Percentiles rank a stretch among this genome's conserved stretches.
Evolutionary conservation across 2,113 vertebrate genomes (phyloP).

Genomic region (Plecturocebus donacophilus): DNA sequence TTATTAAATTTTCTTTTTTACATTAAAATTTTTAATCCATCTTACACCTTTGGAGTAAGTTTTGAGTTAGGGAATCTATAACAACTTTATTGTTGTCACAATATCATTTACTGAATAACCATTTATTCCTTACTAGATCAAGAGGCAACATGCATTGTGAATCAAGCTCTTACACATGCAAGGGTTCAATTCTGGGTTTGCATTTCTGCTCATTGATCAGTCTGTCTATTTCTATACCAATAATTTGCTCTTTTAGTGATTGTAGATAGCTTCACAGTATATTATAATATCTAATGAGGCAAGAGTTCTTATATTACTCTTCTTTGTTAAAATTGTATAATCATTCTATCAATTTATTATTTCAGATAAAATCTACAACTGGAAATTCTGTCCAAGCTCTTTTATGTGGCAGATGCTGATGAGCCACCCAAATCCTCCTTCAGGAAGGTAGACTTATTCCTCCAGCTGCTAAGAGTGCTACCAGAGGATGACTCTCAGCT

Average conservation of each 20-base stretch:
- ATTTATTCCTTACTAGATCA: not conserved
- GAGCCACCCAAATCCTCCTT: not conserved
- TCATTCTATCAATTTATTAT: not conserved
- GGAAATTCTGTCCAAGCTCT: not conserved
- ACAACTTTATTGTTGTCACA: not conserved
- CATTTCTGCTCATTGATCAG: not conserved
- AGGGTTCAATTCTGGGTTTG: not conserved
- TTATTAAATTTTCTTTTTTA: not conserved
- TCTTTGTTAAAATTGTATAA: not conserved
- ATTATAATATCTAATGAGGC: not conserved
- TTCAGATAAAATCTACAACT: not conserved
- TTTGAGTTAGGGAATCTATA: not conserved
- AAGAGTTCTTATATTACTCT: not conserved
- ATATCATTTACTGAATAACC: not conserved
- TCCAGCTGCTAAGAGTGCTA: not conserved
- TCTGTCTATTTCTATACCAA: not conserved
- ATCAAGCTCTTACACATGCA: not conserved
- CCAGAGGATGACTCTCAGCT: not conserved
- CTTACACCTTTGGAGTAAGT: not conserved
- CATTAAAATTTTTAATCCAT: not conserved
- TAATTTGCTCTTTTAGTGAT: not conserved
- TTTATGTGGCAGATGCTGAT: not conserved
- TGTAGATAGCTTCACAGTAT: not conserved
- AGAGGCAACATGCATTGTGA: not conserved
- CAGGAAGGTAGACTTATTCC: not conserved